phyloP scores from a whole-genome alignment of 2,797 vertebrate species.

The Neosalanx taihuensis region DNA sequence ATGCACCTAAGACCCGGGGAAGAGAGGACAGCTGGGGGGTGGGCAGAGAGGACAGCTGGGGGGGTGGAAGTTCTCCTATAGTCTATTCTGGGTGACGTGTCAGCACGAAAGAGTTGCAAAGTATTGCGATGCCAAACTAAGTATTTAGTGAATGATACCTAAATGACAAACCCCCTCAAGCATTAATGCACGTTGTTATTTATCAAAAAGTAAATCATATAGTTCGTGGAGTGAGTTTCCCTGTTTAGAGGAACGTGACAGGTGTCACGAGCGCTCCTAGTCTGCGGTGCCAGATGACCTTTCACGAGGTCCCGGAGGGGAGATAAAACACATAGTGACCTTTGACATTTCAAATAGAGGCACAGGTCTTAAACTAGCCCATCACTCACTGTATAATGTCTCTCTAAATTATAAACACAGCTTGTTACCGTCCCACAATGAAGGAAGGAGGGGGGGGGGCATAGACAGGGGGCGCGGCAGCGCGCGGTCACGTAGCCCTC shows the following conservation, averaged over 20 bases:
- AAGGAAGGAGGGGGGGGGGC: too few species aligned
- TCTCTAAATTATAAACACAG: neutral
- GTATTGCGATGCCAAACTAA: neutral
- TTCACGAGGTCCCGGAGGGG: constrained; percentile 38
- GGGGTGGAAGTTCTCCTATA: too few species aligned
- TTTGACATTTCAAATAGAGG: constrained; percentile 66
- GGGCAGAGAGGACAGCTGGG: too few species aligned
- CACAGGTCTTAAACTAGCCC: neutral
- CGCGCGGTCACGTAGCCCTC: neutral
- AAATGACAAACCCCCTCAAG: too few species aligned
- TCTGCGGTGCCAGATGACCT: constrained; percentile 42
- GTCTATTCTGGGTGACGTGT: too few species aligned
- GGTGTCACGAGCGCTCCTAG: constrained; percentile 4
- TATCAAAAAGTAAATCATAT: neutral
- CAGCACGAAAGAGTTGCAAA: neutral
- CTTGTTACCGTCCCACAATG: too few species aligned
- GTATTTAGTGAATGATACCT: neutral
- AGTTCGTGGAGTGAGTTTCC: neutral
- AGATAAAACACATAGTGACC: constrained; percentile 36
- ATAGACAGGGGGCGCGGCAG: constrained; percentile 15
- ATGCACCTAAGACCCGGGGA: neutral
- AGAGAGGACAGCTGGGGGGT: too few species aligned
- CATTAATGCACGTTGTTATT: too few species aligned
- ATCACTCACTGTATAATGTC: neutral
- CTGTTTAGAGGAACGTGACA: neutral